These are phyloP conservation scores for Nematopogon swammerdamellus DNA, from an alignment of 2,888 invertebrate species.

Conservation along the genomic window DNA sequence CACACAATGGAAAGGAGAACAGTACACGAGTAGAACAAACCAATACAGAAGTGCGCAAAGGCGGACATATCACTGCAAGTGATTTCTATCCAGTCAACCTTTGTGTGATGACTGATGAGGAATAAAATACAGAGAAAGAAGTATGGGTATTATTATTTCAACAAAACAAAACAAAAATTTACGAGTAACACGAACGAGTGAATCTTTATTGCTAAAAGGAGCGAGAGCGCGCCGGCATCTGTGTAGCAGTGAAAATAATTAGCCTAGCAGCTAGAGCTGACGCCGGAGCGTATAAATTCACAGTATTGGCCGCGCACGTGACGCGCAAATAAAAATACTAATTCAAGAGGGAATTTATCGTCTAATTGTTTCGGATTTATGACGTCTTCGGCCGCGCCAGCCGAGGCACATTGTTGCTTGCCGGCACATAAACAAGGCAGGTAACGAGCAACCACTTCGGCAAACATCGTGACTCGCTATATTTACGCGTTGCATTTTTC, in stretches of 20 bases:
- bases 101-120: too few relatives aligned
- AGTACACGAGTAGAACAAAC: too few relatives aligned
- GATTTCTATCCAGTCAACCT: too few relatives aligned
- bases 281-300: neutral
- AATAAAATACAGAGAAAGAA: too few relatives aligned
- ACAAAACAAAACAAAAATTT: too few relatives aligned
- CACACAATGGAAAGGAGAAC: too few relatives aligned
- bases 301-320: conserved; percentile 27
- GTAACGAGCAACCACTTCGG: conserved; percentile 27
- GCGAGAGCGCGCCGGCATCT: too few relatives aligned
- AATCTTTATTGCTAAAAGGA: too few relatives aligned
- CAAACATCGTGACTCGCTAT: conserved; percentile 29
- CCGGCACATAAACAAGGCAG: conserved; percentile 27
- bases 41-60: too few relatives aligned
- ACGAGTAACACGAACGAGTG: too few relatives aligned
- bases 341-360: conserved; percentile 41
- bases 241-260: neutral
- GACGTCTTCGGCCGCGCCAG: conserved; percentile 30
- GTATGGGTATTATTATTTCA: too few relatives aligned
- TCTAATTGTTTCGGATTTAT: conserved; percentile 46
- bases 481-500: conserved; percentile 23
- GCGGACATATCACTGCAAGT: too few relatives aligned
- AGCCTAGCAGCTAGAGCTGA: neutral
- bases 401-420: conserved; percentile 22
- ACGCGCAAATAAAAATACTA: conserved; percentile 46